Base-by-base conservation (phyloP, 2,797 vertebrate species). In the Danio choprae region DNA sequence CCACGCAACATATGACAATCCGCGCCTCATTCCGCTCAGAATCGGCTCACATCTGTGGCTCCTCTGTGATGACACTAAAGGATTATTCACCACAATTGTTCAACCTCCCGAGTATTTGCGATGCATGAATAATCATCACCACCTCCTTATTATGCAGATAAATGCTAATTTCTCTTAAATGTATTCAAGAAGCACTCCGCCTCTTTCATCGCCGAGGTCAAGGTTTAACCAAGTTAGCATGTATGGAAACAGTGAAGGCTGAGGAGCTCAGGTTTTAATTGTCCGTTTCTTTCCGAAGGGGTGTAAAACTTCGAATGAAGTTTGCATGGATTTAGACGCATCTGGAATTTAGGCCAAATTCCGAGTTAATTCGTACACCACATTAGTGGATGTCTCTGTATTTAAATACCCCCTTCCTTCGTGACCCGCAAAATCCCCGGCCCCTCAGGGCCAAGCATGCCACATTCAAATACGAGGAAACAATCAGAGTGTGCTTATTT, bases 401-500 rank as follows among this genome's bases (percentile, higher is more conserved):
- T 80, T 64, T 77, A 77, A 65, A 82, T 48, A 73, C 88, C 87
- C 29, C 87, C 84, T 89, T 87, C 81, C 74, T 78, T 74, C 70
- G 71, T 81, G 64, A 4, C 64, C 59, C 75, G 74, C 83, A 76
- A 81, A 84, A 87, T 81, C 74, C 50, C 38, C 85, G 41, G 72
- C 63, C 81, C 84, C 87, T 56, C 63, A 51, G 67, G 74, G 68
- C 71, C 65, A 71, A 79, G 73, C 84, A 86, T 84, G 80, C 90
- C 88, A 91, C 91, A 94, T 94, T 94, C 91, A 94, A 93, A 94
- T 92, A 91, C 89, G 92, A 93, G 91, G 90, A 94, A 93, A 94
- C 92, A 94, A 94, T 94, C 93, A 92, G 87, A 84, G 88, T 86
- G 84, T 51, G 67, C 87, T 91, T 84, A 93, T 94, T 94, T 92